phyloP scores from a whole-genome alignment of 1,140 invertebrate species.

The Drosophila parabipectinata region DNA sequence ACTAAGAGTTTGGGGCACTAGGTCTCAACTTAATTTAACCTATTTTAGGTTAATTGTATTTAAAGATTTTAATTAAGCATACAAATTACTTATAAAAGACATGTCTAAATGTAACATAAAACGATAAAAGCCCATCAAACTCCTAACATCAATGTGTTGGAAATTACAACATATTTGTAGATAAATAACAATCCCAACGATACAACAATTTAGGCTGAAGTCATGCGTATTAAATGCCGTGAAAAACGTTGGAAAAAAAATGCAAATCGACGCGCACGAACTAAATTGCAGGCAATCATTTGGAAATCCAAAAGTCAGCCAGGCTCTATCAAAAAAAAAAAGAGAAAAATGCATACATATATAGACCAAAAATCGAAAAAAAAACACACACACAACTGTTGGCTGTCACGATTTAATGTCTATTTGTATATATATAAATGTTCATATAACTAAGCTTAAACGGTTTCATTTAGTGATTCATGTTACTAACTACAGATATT shows the following conservation, averaged over 20 bases:
- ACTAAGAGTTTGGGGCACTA: neutral
- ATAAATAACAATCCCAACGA: constrained; percentile 48
- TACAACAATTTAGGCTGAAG: constrained; percentile 44
- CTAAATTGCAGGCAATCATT: constrained; percentile 77
- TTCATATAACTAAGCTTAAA: constrained; percentile 39
- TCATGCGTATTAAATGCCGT: constrained; percentile 77
- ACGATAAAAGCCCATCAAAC: no score
- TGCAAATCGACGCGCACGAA: constrained; percentile 74
- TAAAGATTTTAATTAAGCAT: no score
- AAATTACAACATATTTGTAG: constrained; percentile 62
- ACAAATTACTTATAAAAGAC: no score
- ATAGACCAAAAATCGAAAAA: neutral
- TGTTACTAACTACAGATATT: constrained; percentile 51
- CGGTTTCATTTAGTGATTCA: constrained; percentile 57
- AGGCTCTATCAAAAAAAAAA: constrained; percentile 17
- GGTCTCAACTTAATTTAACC: constrained; percentile 1
- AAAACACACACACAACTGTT: no score
- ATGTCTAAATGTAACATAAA: no score
- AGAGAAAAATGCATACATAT: constrained; percentile 10
- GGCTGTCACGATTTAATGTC: constrained; percentile 41
- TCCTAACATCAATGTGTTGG: neutral
- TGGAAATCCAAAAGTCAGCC: constrained; percentile 59
- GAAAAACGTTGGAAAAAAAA: constrained; percentile 39
- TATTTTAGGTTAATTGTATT: neutral
- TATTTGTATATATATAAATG: constrained; percentile 8